Evolutionary conservation across 1,140 invertebrate genomes (phyloP).

Genomic region (Teleopsis dalmanni): DNA sequence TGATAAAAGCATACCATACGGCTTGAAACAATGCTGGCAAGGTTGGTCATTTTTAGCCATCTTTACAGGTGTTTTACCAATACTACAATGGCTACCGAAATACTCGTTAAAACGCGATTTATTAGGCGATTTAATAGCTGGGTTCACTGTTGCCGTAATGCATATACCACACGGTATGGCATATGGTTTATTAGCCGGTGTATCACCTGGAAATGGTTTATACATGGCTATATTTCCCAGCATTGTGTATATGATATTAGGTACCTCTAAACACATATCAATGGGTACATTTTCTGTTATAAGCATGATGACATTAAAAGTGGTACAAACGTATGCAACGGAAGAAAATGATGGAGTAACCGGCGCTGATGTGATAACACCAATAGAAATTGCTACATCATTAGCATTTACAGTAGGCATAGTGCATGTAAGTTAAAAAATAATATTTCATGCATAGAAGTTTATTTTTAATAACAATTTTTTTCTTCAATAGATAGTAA

Average conservation of each 20-base stretch:
- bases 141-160: conserved; percentile 85
- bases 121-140: conserved; percentile 62
- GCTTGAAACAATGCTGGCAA: conserved; percentile 25
- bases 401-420: conserved; percentile 31
- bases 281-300: conserved; percentile 88
- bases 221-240: conserved; percentile 94
- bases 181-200: conserved; percentile 79
- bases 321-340: conserved; percentile 42
- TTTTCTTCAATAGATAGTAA: conserved; percentile 55
- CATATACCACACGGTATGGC: conserved; percentile 84
- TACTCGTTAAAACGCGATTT: conserved; percentile 61
- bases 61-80: conserved; percentile 50
- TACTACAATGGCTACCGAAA: conserved; percentile 60
- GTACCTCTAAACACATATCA: conserved; percentile 86
- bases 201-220: conserved; percentile 81
- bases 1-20: conserved; percentile 39
- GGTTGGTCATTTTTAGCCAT: conserved; percentile 32
- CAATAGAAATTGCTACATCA: conserved; percentile 27
- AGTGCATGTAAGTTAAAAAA: conserved; percentile 24
- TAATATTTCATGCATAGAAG: not conserved
- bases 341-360: conserved; percentile 2
- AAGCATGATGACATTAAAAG: conserved; percentile 84
- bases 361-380: not conserved
- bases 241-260: conserved; percentile 80
- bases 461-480: not conserved